These are phyloP conservation scores for Augiades crinisus DNA, from an alignment of 2,888 invertebrate species.

Conservation along the genomic window DNA sequence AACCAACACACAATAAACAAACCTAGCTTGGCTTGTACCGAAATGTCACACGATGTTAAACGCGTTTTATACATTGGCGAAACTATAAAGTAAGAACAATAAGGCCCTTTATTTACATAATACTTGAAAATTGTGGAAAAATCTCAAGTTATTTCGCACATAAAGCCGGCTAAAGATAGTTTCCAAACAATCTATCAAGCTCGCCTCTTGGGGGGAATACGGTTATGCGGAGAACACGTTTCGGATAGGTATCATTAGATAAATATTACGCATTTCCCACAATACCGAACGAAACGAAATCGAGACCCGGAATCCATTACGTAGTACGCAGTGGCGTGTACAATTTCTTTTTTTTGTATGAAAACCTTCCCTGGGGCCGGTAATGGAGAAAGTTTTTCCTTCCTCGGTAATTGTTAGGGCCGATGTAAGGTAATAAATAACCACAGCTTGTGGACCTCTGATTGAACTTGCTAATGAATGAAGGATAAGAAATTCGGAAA, in stretches of 20 bases:
- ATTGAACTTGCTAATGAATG: slow-evolving; percentile 81
- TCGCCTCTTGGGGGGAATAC: slow-evolving; percentile 18
- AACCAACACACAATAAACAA: too few relatives aligned
- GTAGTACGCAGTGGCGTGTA: slow-evolving; percentile 59
- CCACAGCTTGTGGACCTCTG: slow-evolving; percentile 71
- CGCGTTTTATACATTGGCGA: too few relatives aligned
- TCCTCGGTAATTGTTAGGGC: slow-evolving; percentile 73
- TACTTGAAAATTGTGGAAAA: neutral
- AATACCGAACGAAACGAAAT: slow-evolving; percentile 58
- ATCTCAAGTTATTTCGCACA: neutral
- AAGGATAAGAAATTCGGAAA: slow-evolving; percentile 75
- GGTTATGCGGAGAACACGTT: slow-evolving; percentile 18
- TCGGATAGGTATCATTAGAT: slow-evolving; percentile 35
- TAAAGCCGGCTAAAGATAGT: neutral
- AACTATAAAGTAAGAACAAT: too few relatives aligned
- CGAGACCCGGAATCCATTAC: slow-evolving; percentile 68
- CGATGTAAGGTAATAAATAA: slow-evolving; percentile 78
- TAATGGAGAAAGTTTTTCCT: slow-evolving; percentile 79
- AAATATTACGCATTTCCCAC: slow-evolving; percentile 41
- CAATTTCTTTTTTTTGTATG: slow-evolving; percentile 73
- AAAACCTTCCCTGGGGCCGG: slow-evolving; percentile 64
- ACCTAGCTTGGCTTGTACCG: too few relatives aligned
- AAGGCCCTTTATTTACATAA: too few relatives aligned
- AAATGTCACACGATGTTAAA: too few relatives aligned
- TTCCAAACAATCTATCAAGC: slow-evolving; percentile 4